These are phyloP conservation scores for Notocelia uddmanniana DNA, from an alignment of 2,888 invertebrate genomes.

Conservation along the genomic window DNA sequence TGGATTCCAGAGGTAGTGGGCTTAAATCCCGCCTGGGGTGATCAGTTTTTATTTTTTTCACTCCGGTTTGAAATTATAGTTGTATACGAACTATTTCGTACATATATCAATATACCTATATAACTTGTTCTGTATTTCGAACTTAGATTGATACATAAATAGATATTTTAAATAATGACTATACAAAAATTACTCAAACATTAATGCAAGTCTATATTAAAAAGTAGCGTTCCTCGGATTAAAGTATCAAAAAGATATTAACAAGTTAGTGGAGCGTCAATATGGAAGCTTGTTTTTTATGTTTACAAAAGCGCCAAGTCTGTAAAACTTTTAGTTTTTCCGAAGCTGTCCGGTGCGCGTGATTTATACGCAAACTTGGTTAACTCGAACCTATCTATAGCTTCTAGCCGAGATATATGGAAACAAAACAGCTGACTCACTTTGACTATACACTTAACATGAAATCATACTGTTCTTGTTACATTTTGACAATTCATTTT, in stretches of 20 bases:
- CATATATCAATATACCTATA: too few relatives aligned
- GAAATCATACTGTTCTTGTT: not conserved
- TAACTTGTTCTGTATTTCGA: too few relatives aligned
- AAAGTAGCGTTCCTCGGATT: not conserved
- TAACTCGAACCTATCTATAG: slow-evolving; percentile 45
- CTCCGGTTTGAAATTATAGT: too few relatives aligned
- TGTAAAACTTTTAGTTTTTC: slow-evolving; percentile 57
- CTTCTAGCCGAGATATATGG: slow-evolving; percentile 13
- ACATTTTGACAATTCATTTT: not conserved
- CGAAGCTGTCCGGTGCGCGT: slow-evolving; percentile 54
- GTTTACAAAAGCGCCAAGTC: slow-evolving; percentile 48
- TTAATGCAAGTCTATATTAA: not conserved
- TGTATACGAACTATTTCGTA: too few relatives aligned
- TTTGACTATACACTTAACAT: slow-evolving; percentile 12
- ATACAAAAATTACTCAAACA: too few relatives aligned
- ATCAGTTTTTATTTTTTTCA: too few relatives aligned
- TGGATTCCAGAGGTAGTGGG: too few relatives aligned
- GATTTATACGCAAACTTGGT: slow-evolving; percentile 57
- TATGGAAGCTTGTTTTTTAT: slow-evolving; percentile 50
- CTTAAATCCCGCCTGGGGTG: too few relatives aligned
- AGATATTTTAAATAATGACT: too few relatives aligned
- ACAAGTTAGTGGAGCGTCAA: slow-evolving; percentile 22
- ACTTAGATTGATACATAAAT: too few relatives aligned
- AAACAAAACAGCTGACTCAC: slow-evolving; percentile 18
- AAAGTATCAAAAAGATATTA: slow-evolving; percentile 29